Evolutionary conservation across 2,113 vertebrate genomes (phyloP).

Genomic region (Rhinopomastus cyanomelas): DNA sequence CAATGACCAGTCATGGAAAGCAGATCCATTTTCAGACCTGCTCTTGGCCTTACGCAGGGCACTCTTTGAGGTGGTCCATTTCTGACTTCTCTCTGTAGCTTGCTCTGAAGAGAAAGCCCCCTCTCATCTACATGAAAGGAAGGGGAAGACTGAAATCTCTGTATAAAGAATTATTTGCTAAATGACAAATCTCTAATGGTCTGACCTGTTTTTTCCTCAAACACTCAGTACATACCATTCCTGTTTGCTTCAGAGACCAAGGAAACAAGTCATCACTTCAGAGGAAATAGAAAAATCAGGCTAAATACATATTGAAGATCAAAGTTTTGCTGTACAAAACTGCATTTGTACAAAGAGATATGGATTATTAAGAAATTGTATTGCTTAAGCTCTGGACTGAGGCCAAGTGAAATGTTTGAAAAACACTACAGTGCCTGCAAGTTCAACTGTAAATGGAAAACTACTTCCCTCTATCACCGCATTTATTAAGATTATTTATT

Average conservation of each 20-base stretch:
- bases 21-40: not conserved
- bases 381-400: not conserved
- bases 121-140: not conserved
- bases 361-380: not conserved
- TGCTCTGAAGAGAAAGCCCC: not conserved
- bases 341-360: not conserved
- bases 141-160: not conserved
- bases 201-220: not conserved
- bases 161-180: not conserved
- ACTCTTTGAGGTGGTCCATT: not conserved
- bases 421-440: not conserved
- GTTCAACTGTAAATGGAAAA: not conserved
- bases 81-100: not conserved
- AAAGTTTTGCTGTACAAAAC: not conserved
- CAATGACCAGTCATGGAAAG: not conserved
- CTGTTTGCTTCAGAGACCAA: not conserved
- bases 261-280: not conserved
- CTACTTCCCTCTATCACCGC: not conserved
- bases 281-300: not conserved
- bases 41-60: not conserved
- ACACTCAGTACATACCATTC: accelerated
- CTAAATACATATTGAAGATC: not conserved
- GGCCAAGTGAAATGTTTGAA: not conserved
- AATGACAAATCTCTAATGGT: not conserved
- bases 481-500: not conserved